Evolutionary conservation across 2,888 invertebrate genomes (phyloP), one percentile per base, ranked within the genome.

Genomic region (Eristalis arbustorum): DNA sequence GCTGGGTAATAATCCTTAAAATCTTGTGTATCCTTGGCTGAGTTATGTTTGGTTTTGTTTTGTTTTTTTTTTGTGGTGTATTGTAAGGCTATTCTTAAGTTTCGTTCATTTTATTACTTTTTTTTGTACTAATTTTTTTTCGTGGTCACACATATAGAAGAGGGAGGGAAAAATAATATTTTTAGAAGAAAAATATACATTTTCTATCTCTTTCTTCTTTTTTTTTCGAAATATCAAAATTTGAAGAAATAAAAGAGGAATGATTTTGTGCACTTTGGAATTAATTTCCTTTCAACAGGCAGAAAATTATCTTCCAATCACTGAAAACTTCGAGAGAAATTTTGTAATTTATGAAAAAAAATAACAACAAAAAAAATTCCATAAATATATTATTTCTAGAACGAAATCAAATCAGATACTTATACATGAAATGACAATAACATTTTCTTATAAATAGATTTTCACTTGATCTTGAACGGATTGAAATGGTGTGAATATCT

Each of bases 401-500:
- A 73, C 8, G 59, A 63, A 69, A 68, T 22, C 22, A 67, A 23
- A 23, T 37, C 31, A 31, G 25, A 87, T 66, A 64, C 56, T 82
- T 81, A 61, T 77, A 77, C 61, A 42, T 56, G 42, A 77, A 68
- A 79, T 79, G 82, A 83, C 83, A 87, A 83, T 83, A 79, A 77
- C 66, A 74, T 72, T 79, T 71, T 82, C 42, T 74, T 75, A 82
- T 72, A 83, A 87, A 87, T 87, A 87, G 83, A 82, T 79, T 79
- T 87, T 79, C 87, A 87, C 87, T 87, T 87, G 87, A 87, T 87
- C 87, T 87, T 87, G 87, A 87, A 87, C 79, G 68, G 56, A 81
- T 56, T 80, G 66, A 59, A 88, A 40, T 42, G 77, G 69, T 49
- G 76, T 66, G 84, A 77, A 84, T 64, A 77, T 77, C 80, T 88